These are phyloP conservation scores for Meiosimyza decipiens DNA, from an alignment of 2,888 invertebrate species.

Conservation along the genomic window DNA sequence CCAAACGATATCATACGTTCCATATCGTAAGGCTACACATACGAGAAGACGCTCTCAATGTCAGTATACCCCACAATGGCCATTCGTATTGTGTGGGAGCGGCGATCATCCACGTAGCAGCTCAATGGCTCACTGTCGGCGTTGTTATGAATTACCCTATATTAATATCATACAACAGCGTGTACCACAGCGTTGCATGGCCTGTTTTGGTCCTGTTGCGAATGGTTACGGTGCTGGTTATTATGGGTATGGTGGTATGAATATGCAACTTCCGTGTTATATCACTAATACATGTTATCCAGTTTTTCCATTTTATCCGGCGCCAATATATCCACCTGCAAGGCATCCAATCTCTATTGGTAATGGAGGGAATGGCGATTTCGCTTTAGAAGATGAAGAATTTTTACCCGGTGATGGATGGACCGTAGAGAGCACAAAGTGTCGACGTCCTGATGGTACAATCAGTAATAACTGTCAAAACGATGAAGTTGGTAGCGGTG, in stretches of 20 bases:
- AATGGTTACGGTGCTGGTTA: slow-evolving; percentile 1
- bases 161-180: slow-evolving; percentile 49
- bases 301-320: slow-evolving; percentile 17
- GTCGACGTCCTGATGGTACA: slow-evolving; percentile 46
- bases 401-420: slow-evolving; percentile 38
- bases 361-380: slow-evolving; percentile 17
- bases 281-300: slow-evolving; percentile 4
- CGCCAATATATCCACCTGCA: slow-evolving; percentile 34
- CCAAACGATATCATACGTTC: slow-evolving; percentile 54
- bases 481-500: neutral
- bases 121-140: slow-evolving; percentile 43
- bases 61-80: slow-evolving; percentile 47
- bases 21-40: slow-evolving; percentile 39
- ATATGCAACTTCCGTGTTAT: neutral
- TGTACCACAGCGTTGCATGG: slow-evolving; percentile 47
- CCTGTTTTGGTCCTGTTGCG: slow-evolving; percentile 43
- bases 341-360: neutral
- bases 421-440: slow-evolving; percentile 49
- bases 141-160: slow-evolving; percentile 49
- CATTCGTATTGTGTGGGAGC: slow-evolving; percentile 48
- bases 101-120: neutral
- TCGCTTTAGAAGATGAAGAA: slow-evolving; percentile 29
- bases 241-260: neutral
- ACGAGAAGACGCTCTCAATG: slow-evolving; percentile 34
- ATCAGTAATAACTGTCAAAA: slow-evolving; percentile 44